Evolutionary conservation across 2,888 invertebrate species (phyloP).

Genomic region (Phorcus lineatus): DNA sequence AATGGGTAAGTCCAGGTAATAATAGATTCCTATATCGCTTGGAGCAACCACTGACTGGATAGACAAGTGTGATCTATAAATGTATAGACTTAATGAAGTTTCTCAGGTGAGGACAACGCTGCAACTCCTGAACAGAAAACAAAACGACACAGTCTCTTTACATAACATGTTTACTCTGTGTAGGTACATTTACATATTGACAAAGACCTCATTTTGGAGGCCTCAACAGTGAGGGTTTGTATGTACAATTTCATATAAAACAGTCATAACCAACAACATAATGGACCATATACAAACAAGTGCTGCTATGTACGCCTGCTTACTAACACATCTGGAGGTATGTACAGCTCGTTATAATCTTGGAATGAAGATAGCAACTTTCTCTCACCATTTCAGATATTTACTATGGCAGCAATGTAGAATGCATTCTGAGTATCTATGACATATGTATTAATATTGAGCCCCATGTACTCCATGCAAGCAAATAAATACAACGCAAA

Average conservation of each 20-base stretch:
- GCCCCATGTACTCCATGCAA: too few relatives aligned
- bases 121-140: background rate
- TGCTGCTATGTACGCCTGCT: background rate
- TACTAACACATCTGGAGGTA: background rate
- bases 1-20: too few relatives aligned
- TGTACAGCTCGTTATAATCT: background rate
- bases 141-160: background rate
- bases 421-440: too few relatives aligned
- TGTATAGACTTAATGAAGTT: too few relatives aligned
- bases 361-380: constrained; percentile 6
- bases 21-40: too few relatives aligned
- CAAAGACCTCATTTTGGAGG: background rate
- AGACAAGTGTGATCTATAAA: too few relatives aligned
- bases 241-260: constrained; percentile 19
- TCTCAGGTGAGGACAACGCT: too few relatives aligned
- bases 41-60: too few relatives aligned
- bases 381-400: background rate
- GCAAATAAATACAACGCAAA: too few relatives aligned
- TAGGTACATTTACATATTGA: constrained; percentile 13
- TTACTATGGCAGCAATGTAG: background rate
- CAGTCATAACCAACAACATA: constrained; percentile 20
- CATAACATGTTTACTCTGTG: constrained; percentile 20
- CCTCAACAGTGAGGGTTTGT: background rate
- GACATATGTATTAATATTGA: too few relatives aligned
- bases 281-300: constrained; percentile 1